A percentile compares a stretch with the other conserved stretches of the same genome.
phyloP scores from a whole-genome alignment of 1,140 invertebrate species.

The Steinernema feltiae region DNA sequence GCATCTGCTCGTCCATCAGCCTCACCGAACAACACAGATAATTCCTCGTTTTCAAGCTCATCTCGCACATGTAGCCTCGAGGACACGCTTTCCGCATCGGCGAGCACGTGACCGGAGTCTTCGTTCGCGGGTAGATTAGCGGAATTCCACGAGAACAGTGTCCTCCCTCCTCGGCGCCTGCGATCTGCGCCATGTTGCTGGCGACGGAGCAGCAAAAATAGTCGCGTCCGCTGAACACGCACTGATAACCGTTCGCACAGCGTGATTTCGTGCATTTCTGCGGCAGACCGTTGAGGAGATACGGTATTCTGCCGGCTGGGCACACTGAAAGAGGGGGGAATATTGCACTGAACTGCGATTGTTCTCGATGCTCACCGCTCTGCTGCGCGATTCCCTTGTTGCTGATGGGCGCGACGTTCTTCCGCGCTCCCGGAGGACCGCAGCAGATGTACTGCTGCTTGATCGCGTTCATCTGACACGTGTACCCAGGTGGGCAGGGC shows the following conservation, averaged over 20 bases:
- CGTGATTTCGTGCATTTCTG: conserved; percentile 30
- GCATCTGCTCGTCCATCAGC: not conserved
- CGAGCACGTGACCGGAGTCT: not conserved
- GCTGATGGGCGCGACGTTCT: not conserved
- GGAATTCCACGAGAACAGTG: not conserved
- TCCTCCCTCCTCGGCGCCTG: not conserved
- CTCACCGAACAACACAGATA: not conserved
- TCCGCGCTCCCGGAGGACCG: conserved; percentile 7
- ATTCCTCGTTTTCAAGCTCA: not conserved
- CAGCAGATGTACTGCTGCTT: conserved; percentile 33
- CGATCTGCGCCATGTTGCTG: not conserved
- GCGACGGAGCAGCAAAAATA: not conserved
- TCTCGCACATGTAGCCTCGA: not conserved
- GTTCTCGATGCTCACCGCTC: not conserved
- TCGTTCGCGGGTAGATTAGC: not conserved
- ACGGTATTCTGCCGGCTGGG: conserved; percentile 28
- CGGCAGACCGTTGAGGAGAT: conserved; percentile 32
- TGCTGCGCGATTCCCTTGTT: conserved; percentile 6
- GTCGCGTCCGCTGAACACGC: conserved; percentile 13
- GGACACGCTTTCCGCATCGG: not conserved
- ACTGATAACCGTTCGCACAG: conserved; percentile 30
- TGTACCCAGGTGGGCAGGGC: conserved; percentile 17
- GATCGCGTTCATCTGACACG: conserved; percentile 30
- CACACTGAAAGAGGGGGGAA: conserved; percentile 17
- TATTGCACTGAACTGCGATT: conserved; percentile 4